Conservation (phyloP, 2,797 vertebrate species). For the Sebastes minor region DNA sequence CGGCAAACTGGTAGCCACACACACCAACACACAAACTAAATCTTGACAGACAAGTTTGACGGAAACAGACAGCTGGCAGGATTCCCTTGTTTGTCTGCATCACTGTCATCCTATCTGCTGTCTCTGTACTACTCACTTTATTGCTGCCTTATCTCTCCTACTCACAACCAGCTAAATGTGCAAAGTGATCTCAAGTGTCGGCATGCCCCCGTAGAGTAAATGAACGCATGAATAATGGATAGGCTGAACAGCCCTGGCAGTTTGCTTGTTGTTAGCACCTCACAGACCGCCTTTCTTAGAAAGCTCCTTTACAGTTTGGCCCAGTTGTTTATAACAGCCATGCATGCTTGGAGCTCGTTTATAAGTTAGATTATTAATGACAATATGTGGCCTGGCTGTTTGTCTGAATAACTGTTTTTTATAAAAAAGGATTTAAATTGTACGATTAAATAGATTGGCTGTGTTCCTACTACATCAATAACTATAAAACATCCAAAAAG, state of each 20-base stretch:
- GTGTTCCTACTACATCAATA: background rate
- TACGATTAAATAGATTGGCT: background rate
- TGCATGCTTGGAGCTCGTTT: background rate
- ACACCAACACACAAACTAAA: background rate
- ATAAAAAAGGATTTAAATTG: background rate
- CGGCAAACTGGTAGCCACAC: background rate
- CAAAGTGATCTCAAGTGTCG: conserved; percentile 67
- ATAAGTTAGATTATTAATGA: background rate
- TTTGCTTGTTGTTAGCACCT: conserved; percentile 56
- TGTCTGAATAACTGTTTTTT: background rate
- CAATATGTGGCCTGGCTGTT: background rate
- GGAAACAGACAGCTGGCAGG: conserved; percentile 1
- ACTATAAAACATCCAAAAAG: background rate
- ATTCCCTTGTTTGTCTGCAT: background rate
- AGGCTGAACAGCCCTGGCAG: conserved; percentile 35
- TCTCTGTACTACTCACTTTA: background rate
- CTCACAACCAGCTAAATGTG: conserved; percentile 49
- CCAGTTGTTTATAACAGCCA: background rate
- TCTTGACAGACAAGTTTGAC: conserved; percentile 50
- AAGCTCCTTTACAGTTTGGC: conserved; percentile 16
- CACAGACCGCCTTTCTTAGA: conserved; percentile 28
- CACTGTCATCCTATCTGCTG: background rate
- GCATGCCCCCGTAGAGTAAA: conserved; percentile 39
- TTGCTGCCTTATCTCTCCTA: conserved; percentile 39
- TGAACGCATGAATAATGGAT: conserved; percentile 68